Evolutionary conservation across 2,113 vertebrate species (phyloP), one percentile per base, ranked within the genome.

Genomic region (Aythya baeri): DNA sequence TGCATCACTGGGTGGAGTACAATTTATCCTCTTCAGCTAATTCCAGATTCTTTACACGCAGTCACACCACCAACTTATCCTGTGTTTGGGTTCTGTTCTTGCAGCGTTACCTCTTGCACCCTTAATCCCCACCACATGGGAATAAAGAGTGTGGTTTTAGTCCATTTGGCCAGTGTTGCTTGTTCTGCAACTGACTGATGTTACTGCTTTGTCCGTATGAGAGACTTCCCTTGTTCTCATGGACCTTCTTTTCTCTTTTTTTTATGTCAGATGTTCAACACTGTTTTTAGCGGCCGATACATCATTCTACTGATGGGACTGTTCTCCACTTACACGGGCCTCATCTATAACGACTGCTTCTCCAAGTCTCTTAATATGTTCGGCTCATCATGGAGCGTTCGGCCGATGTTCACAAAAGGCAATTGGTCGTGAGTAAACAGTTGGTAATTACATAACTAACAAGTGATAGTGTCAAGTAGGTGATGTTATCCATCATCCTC

Each of bases 321-420:
- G 18, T 99, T 99, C 98, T 99, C 99, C 36, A 97, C 98, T 11
- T 99, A 99, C 97, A 99, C 99, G 0, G 99, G 99, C 43, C 98
- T 99, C 95, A 99, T 99, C 98, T 99, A 99, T 97, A 99, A 99
- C 0, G 99, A 99, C 97, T 99, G 99, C 97, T 99, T 99, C 98
- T 99, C 99, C 92, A 99, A 99, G 94, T 98, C 99, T 7, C 98
- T 99, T 29, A 99, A 99, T 62, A 95, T 99, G 89, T 99, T 99
- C 0, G 99, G 99, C 13, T 99, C 99, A 2, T 98, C 99, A 1
- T 99, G 99, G 99, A 99, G 99, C 0, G 99, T 99, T 41, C 95
- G 98, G 83, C 98, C 99, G 0, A 99, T 99, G 99, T 99, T 99
- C 86, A 59, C 73, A 2, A 95, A 97, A 87, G 98, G 52, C 91